A percentile compares a stretch with the other conserved stretches of the same genome.
phyloP scores from a whole-genome alignment of 2,113 vertebrate species.

The Phyllopteryx taeniolatus region DNA sequence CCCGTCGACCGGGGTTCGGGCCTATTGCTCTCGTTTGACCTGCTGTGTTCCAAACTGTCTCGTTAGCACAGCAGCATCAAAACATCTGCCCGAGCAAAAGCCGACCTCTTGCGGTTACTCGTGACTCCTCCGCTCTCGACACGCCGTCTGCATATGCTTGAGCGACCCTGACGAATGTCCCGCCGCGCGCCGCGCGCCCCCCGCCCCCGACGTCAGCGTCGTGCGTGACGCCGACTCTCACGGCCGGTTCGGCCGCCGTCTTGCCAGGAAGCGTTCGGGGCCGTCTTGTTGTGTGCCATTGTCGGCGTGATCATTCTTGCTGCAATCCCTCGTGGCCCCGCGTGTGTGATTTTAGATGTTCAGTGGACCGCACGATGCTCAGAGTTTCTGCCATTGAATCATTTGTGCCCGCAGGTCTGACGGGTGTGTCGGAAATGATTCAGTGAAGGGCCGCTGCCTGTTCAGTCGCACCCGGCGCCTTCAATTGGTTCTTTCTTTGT shows the following conservation, averaged over 20 bases:
- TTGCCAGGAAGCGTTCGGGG: conserved; percentile 12
- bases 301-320: conserved; percentile 13
- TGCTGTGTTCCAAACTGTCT: conserved; percentile 3
- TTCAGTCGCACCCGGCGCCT: neutral
- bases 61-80: conserved; percentile 18
- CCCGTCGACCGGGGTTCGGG: neutral
- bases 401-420: neutral
- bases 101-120: conserved; percentile 17
- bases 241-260: conserved; percentile 1
- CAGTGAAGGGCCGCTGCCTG: neutral
- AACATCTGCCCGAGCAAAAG: conserved; percentile 9
- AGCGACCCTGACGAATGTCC: conserved; percentile 9
- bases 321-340: conserved; percentile 8
- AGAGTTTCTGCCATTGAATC: neutral
- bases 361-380: conserved; percentile 1
- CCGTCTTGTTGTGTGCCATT: neutral
- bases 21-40: neutral
- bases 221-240: conserved; percentile 24
- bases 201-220: neutral
- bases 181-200: neutral
- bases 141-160: conserved; percentile 25
- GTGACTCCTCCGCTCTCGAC: conserved; percentile 3
- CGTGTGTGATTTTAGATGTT: conserved; percentile 1
- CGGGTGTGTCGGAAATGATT: neutral
- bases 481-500: neutral